Conservation (phyloP, 2,888 invertebrate genomes). For the Macrosoma leucophasiata region DNA sequence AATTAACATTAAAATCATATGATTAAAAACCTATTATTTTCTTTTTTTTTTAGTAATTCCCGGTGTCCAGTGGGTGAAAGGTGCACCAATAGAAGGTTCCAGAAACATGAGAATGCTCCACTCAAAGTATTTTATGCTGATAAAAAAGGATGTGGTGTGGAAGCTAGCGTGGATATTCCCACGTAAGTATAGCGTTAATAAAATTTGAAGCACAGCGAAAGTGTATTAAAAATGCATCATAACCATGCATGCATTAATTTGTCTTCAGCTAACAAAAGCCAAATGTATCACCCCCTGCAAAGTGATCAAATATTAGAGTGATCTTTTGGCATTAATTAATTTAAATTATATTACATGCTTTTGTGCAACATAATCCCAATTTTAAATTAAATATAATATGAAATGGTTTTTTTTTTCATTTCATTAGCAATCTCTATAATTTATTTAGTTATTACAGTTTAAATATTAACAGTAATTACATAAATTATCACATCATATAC, state of each 20-base stretch:
- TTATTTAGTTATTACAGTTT: too few relatives aligned
- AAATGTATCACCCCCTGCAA: too few relatives aligned
- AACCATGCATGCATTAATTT: too few relatives aligned
- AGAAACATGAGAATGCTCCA: slow-evolving; percentile 88
- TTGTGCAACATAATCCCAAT: too few relatives aligned
- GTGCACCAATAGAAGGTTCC: slow-evolving; percentile 97
- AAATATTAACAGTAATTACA: too few relatives aligned
- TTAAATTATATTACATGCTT: neutral
- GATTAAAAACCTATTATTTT: neutral
- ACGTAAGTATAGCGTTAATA: slow-evolving; percentile 76
- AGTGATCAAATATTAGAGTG: too few relatives aligned
- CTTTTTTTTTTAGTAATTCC: slow-evolving; percentile 81
- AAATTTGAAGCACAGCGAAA: neutral
- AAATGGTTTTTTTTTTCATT: too few relatives aligned
- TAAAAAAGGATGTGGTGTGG: slow-evolving; percentile 96
- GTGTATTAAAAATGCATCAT: too few relatives aligned
- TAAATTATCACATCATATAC: too few relatives aligned
- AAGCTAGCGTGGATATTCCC: slow-evolving; percentile 82
- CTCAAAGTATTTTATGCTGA: slow-evolving; percentile 93
- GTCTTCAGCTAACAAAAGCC: too few relatives aligned
- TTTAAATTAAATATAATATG: too few relatives aligned
- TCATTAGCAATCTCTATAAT: too few relatives aligned
- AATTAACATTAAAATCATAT: neutral
- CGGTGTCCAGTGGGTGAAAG: slow-evolving; percentile 91
- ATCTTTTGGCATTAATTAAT: neutral